Conservation (phyloP, 2,888 invertebrate species). For the Mesochorus sp. region DNA sequence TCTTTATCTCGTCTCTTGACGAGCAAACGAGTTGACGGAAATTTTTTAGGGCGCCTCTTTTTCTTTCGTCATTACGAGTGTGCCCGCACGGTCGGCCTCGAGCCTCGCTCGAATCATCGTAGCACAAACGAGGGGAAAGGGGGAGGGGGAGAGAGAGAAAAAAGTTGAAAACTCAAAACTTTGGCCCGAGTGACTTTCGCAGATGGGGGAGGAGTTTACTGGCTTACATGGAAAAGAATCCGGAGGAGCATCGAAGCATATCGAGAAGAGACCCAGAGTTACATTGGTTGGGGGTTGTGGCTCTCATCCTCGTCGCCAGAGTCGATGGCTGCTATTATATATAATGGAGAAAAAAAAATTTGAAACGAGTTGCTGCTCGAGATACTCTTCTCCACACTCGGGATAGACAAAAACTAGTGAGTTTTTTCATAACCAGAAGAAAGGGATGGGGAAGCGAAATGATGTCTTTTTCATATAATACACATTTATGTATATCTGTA, state of each 20-base stretch:
- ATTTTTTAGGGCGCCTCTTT: background rate
- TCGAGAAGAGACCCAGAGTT: conserved; percentile 34
- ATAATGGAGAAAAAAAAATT: conserved; percentile 4
- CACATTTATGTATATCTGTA: too few relatives aligned
- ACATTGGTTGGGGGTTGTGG: too few relatives aligned
- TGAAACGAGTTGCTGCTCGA: conserved; percentile 9
- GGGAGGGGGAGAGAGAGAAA: conserved; percentile 3
- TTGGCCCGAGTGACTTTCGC: conserved; percentile 44
- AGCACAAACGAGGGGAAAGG: background rate
- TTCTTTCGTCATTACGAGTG: too few relatives aligned
- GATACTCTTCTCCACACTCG: conserved; percentile 58
- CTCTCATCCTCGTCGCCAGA: too few relatives aligned
- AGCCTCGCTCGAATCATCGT: background rate
- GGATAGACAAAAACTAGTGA: conserved; percentile 71
- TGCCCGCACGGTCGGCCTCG: too few relatives aligned
- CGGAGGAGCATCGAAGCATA: conserved; percentile 21
- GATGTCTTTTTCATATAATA: too few relatives aligned
- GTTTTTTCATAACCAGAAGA: conserved; percentile 73
- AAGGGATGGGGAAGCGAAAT: conserved; percentile 66
- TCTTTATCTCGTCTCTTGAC: background rate
- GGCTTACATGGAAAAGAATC: conserved; percentile 33
- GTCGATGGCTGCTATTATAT: too few relatives aligned
- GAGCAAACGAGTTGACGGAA: background rate
- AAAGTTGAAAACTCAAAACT: conserved; percentile 51
- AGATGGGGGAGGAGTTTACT: conserved; percentile 21